Conservation (phyloP, 2,113 vertebrate species). For the Eulacestoma nigropectus region DNA sequence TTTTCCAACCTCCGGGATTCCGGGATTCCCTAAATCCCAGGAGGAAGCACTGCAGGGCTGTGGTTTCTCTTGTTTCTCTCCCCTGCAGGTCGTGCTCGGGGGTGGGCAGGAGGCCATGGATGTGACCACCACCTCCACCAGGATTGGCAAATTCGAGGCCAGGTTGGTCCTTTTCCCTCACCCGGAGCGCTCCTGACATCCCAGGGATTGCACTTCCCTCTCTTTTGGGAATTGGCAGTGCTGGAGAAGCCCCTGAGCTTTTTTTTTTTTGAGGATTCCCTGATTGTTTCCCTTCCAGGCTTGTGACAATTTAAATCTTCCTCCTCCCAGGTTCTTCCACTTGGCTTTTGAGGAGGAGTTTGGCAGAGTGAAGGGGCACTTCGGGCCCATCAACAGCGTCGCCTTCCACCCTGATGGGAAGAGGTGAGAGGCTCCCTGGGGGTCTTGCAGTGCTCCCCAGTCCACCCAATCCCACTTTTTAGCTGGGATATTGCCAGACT, state of each 20-base stretch:
- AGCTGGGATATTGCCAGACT: rapidly evolving
- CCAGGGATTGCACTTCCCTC: not conserved
- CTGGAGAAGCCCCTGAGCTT: not conserved
- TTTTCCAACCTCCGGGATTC: not conserved
- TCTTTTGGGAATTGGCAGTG: not conserved
- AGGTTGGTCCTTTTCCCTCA: slow-evolving; percentile 64
- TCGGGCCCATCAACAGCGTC: slow-evolving; percentile 96
- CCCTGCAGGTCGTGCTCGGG: slow-evolving; percentile 89
- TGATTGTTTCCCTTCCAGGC: not conserved
- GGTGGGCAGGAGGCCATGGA: slow-evolving; percentile 99
- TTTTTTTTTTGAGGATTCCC: too few species aligned
- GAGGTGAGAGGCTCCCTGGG: slow-evolving; percentile 74
- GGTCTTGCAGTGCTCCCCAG: rapidly evolving
- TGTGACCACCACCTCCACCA: slow-evolving; percentile 95
- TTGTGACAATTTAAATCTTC: not conserved
- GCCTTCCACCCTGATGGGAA: slow-evolving; percentile 97
- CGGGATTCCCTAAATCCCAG: not conserved
- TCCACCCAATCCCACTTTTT: not conserved
- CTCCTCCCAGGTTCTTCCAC: slow-evolving; percentile 87
- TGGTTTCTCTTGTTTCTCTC: not conserved
- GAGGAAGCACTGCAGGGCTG: not conserved
- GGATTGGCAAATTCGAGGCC: slow-evolving; percentile 98
- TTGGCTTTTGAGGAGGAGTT: slow-evolving; percentile 96
- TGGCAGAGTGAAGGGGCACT: slow-evolving; percentile 96
- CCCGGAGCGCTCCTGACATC: not conserved